Evolutionary conservation across 2,113 vertebrate genomes (phyloP).

Genomic region (Chroicocephalus ridibundus): DNA sequence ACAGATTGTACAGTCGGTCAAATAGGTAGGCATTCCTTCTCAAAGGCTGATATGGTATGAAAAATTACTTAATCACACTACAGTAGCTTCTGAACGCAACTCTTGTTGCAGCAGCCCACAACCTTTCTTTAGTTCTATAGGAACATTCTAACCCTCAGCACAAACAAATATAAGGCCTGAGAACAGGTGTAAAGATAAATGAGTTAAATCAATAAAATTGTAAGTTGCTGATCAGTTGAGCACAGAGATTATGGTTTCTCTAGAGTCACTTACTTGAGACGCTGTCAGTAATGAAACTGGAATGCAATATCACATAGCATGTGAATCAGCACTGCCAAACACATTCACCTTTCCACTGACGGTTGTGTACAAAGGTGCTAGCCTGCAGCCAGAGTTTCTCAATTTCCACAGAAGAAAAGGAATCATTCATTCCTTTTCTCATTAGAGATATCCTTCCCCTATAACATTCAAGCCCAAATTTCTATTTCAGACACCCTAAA

Average conservation of each 20-base stretch:
- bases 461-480: background rate
- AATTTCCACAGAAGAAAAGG: background rate
- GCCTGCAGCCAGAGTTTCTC: background rate
- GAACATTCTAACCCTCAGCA: background rate
- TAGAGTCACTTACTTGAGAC: background rate
- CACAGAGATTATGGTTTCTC: background rate
- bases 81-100: background rate
- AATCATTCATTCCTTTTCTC: background rate
- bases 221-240: background rate
- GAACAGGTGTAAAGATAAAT: background rate
- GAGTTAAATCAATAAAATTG: background rate
- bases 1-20: background rate
- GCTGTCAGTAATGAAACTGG: background rate
- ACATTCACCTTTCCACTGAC: background rate
- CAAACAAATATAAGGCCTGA: background rate
- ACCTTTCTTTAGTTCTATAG: background rate
- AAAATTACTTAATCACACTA: background rate
- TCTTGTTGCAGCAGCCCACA: background rate
- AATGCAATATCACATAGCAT: background rate
- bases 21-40: background rate
- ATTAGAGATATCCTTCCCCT: background rate
- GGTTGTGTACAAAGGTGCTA: background rate
- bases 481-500: background rate
- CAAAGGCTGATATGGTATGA: background rate
- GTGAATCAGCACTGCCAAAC: conserved; percentile 8